Evolutionary conservation across 1,140 invertebrate genomes (phyloP).

Genomic region (Venturia canescens): DNA sequence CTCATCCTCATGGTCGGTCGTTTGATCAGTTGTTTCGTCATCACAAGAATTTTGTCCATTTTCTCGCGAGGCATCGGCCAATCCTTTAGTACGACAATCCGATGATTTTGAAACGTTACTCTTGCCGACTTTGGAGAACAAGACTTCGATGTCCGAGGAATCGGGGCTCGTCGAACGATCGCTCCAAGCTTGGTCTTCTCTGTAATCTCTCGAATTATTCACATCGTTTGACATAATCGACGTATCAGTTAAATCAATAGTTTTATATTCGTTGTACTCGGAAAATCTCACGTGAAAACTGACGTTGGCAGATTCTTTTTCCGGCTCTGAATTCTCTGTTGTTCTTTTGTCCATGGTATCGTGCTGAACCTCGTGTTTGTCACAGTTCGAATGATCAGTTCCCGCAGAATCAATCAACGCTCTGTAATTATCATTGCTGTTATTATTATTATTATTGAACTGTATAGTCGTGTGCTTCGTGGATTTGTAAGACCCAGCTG

Average conservation of each 20-base stretch:
- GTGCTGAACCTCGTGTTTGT: constrained; percentile 15
- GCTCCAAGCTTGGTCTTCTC: constrained; percentile 64
- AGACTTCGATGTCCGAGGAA: constrained; percentile 62
- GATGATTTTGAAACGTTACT: neutral
- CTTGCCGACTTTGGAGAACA: neutral
- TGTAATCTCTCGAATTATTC: constrained; percentile 49
- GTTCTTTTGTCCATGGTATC: constrained; percentile 9
- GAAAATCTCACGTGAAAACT: constrained; percentile 74
- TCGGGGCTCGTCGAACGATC: constrained; percentile 63
- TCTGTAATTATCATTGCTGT: neutral
- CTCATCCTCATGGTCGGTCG: constrained; percentile 45
- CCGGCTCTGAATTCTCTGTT: neutral
- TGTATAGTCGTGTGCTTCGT: constrained; percentile 39
- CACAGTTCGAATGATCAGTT: constrained; percentile 49
- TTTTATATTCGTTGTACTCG: constrained; percentile 74
- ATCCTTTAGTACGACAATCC: neutral
- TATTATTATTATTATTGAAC: constrained; percentile 45
- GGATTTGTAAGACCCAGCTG: constrained; percentile 18
- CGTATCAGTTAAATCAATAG: constrained; percentile 68
- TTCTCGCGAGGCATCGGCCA: neutral
- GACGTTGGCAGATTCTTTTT: constrained; percentile 40
- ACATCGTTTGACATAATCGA: constrained; percentile 67
- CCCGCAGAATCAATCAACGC: constrained; percentile 37
- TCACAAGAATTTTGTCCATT: neutral
- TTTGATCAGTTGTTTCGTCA: constrained; percentile 39